Conservation (phyloP, 1,140 invertebrate species). For the Drosophila repletoides region DNA sequence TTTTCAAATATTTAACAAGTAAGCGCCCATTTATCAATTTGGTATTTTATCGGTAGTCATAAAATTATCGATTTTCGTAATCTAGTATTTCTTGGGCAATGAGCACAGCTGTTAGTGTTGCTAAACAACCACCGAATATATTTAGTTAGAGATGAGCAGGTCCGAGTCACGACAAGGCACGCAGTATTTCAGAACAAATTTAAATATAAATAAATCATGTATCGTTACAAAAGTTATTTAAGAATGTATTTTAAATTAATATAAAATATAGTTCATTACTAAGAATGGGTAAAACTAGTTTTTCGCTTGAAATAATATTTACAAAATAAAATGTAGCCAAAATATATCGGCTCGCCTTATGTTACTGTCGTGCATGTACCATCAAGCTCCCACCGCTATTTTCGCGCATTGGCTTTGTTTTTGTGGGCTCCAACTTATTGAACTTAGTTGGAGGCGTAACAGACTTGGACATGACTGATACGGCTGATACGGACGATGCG, state of each 20-base stretch:
- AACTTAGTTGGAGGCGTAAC: slow-evolving; percentile 18
- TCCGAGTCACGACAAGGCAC: not conserved
- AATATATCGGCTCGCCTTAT: not conserved
- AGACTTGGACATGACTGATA: slow-evolving; percentile 47
- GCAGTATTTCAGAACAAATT: not conserved
- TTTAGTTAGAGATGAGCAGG: not conserved
- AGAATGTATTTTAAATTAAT: too few relatives aligned
- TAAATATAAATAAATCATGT: not conserved
- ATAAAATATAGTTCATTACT: too few relatives aligned
- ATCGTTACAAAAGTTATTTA: not conserved
- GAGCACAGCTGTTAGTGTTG: slow-evolving; percentile 31
- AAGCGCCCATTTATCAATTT: not conserved
- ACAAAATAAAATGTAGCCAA: too few relatives aligned
- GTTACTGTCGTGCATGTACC: not conserved
- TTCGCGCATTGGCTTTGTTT: slow-evolving; percentile 27
- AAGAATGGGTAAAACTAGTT: too few relatives aligned
- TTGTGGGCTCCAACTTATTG: slow-evolving; percentile 2
- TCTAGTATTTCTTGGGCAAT: slow-evolving; percentile 5
- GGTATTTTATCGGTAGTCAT: not conserved
- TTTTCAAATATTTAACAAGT: not conserved
- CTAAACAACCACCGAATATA: not conserved
- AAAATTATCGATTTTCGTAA: not conserved
- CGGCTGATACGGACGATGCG: slow-evolving; percentile 52
- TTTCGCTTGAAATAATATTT: too few relatives aligned
- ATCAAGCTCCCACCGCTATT: slow-evolving; percentile 7